These are phyloP conservation scores for Perizoma flavofasciatum DNA, from an alignment of 2,888 invertebrate genomes.

Conservation along the genomic window DNA sequence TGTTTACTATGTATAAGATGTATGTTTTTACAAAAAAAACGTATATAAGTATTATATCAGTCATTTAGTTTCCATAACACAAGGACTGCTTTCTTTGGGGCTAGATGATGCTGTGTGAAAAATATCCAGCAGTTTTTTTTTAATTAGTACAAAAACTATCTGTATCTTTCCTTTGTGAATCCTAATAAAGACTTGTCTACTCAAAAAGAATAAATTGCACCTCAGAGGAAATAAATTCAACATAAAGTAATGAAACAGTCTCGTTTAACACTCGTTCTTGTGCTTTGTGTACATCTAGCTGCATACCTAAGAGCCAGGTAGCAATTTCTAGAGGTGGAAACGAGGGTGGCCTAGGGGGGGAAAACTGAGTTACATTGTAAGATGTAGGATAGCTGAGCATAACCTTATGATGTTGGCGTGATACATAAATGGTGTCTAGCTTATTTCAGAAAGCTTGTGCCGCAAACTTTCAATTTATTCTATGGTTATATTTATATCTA, in stretches of 20 bases:
- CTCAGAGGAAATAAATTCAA: slow-evolving; percentile 39
- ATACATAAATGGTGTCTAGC: slow-evolving; percentile 18
- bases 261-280: slow-evolving; percentile 52
- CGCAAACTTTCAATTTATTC: too few relatives aligned
- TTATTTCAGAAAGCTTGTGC: background rate
- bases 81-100: too few relatives aligned
- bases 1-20: too few relatives aligned
- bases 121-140: too few relatives aligned
- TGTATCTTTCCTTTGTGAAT: background rate
- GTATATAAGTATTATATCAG: too few relatives aligned
- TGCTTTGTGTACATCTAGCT: slow-evolving; percentile 45
- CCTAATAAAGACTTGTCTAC: slow-evolving; percentile 6
- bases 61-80: too few relatives aligned
- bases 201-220: slow-evolving; percentile 23
- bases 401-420: slow-evolving; percentile 39
- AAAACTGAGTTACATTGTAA: slow-evolving; percentile 59
- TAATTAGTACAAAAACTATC: too few relatives aligned
- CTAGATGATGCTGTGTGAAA: too few relatives aligned
- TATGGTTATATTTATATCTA: too few relatives aligned
- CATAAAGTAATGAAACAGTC: slow-evolving; percentile 47
- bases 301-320: slow-evolving; percentile 49
- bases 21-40: too few relatives aligned
- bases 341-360: slow-evolving; percentile 52
- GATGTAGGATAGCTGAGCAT: slow-evolving; percentile 48
- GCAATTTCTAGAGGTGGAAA: slow-evolving; percentile 65